Conservation (phyloP, 2,113 vertebrate species). For the Ameiurus melas region DNA sequence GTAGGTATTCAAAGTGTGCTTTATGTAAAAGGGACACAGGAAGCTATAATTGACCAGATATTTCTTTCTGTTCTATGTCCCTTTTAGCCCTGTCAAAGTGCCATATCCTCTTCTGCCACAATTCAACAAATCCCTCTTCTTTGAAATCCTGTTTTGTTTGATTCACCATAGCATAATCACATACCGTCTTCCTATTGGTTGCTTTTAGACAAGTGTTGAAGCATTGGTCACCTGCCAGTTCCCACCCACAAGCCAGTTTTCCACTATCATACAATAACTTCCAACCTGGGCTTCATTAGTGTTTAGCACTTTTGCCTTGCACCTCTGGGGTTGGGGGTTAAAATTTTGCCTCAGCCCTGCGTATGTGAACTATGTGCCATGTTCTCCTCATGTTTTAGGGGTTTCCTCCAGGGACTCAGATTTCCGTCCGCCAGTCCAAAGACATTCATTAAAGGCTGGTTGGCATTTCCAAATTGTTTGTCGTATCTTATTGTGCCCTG, state of each 20-base stretch:
- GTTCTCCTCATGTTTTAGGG: too few species aligned
- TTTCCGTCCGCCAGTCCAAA: too few species aligned
- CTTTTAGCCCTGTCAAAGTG: background rate
- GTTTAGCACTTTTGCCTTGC: too few species aligned
- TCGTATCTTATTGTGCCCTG: too few species aligned
- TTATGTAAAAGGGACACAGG: background rate
- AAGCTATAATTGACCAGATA: background rate
- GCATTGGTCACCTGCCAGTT: background rate
- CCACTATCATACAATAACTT: background rate
- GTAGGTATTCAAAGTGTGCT: background rate
- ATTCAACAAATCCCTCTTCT: background rate
- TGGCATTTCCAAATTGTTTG: too few species aligned
- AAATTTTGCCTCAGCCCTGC: too few species aligned
- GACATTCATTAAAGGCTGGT: too few species aligned
- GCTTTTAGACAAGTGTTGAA: background rate
- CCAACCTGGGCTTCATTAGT: background rate
- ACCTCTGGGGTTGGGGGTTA: too few species aligned
- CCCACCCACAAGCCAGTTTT: background rate
- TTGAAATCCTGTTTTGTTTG: background rate
- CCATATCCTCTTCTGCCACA: background rate
- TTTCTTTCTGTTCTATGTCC: background rate
- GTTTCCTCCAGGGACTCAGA: too few species aligned
- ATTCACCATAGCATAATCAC: background rate
- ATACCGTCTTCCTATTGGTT: background rate
- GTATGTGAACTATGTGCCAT: too few species aligned